Evolutionary conservation across 2,797 vertebrate species (phyloP), one percentile per base, ranked within the genome.

Genomic region (Coendou prehensilis): DNA sequence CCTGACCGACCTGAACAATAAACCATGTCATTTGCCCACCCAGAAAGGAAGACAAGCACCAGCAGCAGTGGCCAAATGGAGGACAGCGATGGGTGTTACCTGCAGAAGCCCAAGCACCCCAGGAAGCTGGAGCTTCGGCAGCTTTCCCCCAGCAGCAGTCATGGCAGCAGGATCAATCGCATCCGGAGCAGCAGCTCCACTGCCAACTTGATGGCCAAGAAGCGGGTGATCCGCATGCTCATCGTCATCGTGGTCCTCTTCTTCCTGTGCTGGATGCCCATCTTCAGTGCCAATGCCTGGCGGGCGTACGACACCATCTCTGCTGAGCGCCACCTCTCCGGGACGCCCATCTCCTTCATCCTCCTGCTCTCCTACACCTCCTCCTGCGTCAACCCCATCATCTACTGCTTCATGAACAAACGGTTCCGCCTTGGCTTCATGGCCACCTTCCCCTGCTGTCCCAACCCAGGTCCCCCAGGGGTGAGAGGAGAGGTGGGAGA

Each of bases 391-490:
- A 99, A 99, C 98, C 99, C 99, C 79, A 99, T 99, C 98, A 99
- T 99, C 76, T 99, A 99, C 98, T 99, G 99, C 98, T 99, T 99
- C 94, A 99, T 99, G 99, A 99, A 99, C 99, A 99, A 99, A 87
- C 99, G 99, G 0, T 99, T 99, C 98, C 99, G 99, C 54, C 98
- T 98, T 81, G 99, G 99, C 69, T 99, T 99, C 97, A 97, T 99
- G 17, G 98, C 99, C 92, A 99, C 99, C 0, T 99, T 99, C 97
- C 91, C 98, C 96, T 99, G 99, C 98, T 99, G 99, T 9, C 57
- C 97, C 6, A 91, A 41, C 54, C 96, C 94, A 0, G 93, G 94
- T 2, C 75, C 94, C 1, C 96, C 98, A 0, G 93, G 94, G 0
- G 9, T 5, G 6, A 97, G 97, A 28, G 98, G 97, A 18, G 98